phyloP scores from a whole-genome alignment of 2,797 vertebrate genomes.

The Gadopsis bispinosus region DNA sequence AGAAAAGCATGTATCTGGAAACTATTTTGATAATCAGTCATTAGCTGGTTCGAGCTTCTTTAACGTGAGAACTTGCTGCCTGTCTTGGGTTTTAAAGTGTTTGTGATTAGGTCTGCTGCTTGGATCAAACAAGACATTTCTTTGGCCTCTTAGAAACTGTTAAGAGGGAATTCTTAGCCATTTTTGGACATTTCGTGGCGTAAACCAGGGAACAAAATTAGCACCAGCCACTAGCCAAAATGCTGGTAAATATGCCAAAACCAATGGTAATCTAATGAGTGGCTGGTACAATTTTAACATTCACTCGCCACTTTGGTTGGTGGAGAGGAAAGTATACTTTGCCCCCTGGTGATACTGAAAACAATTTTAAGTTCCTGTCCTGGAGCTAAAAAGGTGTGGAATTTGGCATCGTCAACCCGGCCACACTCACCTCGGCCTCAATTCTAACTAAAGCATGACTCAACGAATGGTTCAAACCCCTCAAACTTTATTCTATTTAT shows the following conservation, averaged over 20 bases:
- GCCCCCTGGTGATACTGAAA: not conserved
- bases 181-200: not conserved
- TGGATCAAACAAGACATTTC: not conserved
- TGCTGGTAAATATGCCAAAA: no score
- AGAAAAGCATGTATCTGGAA: not conserved
- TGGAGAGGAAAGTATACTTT: no score
- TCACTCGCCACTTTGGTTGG: no score
- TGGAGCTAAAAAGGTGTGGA: not conserved
- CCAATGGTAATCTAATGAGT: no score
- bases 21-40: not conserved
- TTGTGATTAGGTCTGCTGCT: not conserved
- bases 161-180: not conserved
- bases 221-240: no score
- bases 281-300: no score
- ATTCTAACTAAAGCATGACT: conserved; percentile 2
- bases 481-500: not conserved
- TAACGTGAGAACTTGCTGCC: not conserved
- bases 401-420: not conserved
- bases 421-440: not conserved
- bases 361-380: not conserved
- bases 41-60: not conserved
- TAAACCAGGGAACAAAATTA: no score
- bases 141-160: not conserved
- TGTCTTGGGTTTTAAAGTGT: not conserved
- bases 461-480: not conserved